Base-by-base conservation (phyloP, 2,888 invertebrate genomes). In the Drosophila stalkeri region DNA sequence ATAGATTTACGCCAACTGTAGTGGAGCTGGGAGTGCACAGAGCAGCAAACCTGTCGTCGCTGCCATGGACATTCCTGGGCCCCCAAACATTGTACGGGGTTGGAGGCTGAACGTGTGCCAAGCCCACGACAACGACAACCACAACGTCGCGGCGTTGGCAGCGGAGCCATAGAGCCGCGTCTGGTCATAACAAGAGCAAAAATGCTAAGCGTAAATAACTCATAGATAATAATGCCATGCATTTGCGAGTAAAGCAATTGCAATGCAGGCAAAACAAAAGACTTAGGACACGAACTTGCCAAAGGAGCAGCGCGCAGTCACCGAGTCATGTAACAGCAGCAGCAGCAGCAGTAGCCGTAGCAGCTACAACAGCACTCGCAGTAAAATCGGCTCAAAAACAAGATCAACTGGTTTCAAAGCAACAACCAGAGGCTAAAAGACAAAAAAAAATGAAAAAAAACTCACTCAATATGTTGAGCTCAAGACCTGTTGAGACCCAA, bases 261-360 rank as follows among this genome's bases (percentile, higher is more conserved):
- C 72, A 71, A 68, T 69, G 72, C 65, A 64, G 73, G 64, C 83
- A 89, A 89, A 86, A 86, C 86, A 86, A 89, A 90, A 90, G 89
- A 86, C 86, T 86, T 90, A 90, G 87, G 90, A 90, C 87, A 89
- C 90, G 85, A 90, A 89, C 86, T 84, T 67, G 75, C 76, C 66
- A 75, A 84, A 89, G 89, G 89, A 90, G 81, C 64, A 61, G 46
- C 55, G 72, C 70, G 41, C 68, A 27, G 39, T 63, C 47, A 31
- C 49, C 83, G 72, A 78, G 84, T 87, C 86, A 91, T 91, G 90
- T 91, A 91, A 91, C 90, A 86, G 56, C 68, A 18, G 51, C 65
- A 46, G 63, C 60, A 12, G 46, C 41, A 39, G 56, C 39, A 35
- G 57, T 35, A 37, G 33, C 31, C 27, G 27, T 27, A 41, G 23